phyloP scores from a whole-genome alignment of 2,113 vertebrate genomes.

The Mustela lutreola region DNA sequence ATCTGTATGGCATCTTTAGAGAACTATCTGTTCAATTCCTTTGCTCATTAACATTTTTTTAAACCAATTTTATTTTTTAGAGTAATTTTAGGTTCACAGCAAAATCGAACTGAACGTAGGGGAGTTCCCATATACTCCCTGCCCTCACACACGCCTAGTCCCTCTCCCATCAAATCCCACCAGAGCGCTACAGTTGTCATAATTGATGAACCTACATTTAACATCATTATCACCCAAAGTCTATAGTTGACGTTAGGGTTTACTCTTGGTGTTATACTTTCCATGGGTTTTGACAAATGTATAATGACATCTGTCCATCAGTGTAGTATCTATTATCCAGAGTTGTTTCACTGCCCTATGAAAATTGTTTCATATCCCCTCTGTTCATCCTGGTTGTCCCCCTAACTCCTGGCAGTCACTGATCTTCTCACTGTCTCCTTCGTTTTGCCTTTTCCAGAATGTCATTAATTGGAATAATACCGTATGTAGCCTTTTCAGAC shows the following conservation, averaged over 20 bases:
- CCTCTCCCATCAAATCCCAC: neutral
- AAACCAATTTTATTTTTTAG: neutral
- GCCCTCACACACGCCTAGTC: neutral
- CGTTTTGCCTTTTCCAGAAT: neutral
- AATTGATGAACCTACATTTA: neutral
- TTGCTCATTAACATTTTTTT: neutral
- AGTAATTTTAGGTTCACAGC: neutral
- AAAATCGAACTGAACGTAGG: neutral
- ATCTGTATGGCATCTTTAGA: constrained; percentile 18
- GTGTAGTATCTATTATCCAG: neutral
- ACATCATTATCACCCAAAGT: neutral
- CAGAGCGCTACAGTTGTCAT: neutral
- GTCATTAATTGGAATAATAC: neutral
- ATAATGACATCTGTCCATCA: neutral
- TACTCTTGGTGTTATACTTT: neutral
- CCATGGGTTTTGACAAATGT: neutral
- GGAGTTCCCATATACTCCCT: neutral
- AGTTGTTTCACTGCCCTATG: neutral
- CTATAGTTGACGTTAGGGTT: neutral
- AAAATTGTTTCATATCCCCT: too few species aligned
- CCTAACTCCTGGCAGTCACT: neutral
- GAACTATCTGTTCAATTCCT: neutral
- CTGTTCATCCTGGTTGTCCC: neutral
- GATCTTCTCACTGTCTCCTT: neutral
- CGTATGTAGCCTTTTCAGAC: neutral